These are phyloP conservation scores for Pollenia amentaria DNA, from an alignment of 2,888 invertebrate species.

Conservation along the genomic window DNA sequence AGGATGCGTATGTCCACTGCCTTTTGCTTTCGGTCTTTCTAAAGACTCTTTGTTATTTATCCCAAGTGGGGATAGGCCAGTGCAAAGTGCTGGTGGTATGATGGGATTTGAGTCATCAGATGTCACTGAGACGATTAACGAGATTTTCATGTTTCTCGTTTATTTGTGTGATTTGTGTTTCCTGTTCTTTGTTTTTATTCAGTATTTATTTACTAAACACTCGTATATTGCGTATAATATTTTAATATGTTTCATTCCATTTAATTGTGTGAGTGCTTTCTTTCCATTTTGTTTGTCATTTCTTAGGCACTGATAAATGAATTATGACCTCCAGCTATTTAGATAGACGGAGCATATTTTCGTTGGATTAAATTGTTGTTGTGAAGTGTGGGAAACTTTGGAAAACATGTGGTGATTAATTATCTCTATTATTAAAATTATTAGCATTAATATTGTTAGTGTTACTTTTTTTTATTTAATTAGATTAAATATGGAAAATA, in stretches of 20 bases:
- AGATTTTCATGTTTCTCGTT: constrained; percentile 70
- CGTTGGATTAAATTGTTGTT: constrained; percentile 59
- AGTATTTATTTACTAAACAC: constrained; percentile 35
- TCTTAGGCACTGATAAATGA: constrained; percentile 74
- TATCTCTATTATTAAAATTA: constrained; percentile 51
- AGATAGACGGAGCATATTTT: constrained; percentile 59
- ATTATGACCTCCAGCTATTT: constrained; percentile 66
- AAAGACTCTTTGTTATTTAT: constrained; percentile 40
- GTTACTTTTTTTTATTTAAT: constrained; percentile 26
- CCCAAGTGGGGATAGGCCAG: background rate
- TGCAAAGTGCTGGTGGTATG: constrained; percentile 16
- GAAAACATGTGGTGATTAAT: constrained; percentile 68
- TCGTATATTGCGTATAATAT: background rate
- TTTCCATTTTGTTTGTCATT: constrained; percentile 49
- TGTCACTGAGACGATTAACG: constrained; percentile 74
- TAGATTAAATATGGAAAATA: background rate
- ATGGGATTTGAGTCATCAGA: constrained; percentile 64
- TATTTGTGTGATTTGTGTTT: constrained; percentile 65
- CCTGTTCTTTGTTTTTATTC: constrained; percentile 43
- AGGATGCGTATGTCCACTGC: background rate
- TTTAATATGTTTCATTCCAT: background rate
- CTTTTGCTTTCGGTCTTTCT: background rate
- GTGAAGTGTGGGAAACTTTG: constrained; percentile 27
- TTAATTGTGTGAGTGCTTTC: constrained; percentile 1
- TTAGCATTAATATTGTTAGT: background rate